phyloP scores from a whole-genome alignment of 2,888 invertebrate genomes.

The Melinaea marsaeus region DNA sequence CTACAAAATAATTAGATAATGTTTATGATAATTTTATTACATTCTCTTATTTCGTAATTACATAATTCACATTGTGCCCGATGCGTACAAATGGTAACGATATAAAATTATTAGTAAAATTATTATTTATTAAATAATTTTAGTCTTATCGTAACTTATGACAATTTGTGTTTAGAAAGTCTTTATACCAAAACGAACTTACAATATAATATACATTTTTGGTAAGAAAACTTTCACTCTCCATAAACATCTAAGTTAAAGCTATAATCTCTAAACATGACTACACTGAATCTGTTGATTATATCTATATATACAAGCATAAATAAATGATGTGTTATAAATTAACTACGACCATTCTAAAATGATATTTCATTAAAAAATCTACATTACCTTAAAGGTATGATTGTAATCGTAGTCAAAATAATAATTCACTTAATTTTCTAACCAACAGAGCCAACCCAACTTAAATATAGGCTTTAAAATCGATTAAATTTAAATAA shows the following conservation, averaged over 20 bases:
- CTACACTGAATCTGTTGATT: constrained; percentile 62
- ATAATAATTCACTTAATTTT: constrained; percentile 24
- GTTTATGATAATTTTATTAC: constrained; percentile 68
- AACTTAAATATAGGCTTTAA: constrained; percentile 30
- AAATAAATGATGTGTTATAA: constrained; percentile 23
- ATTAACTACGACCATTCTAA: constrained; percentile 22
- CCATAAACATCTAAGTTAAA: constrained; percentile 66
- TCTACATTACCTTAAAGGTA: not conserved
- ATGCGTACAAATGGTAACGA: constrained; percentile 64
- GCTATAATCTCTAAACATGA: constrained; percentile 72
- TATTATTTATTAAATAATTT: constrained; percentile 60
- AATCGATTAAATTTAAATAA: constrained; percentile 20
- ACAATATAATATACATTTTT: constrained; percentile 72
- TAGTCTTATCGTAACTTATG: constrained; percentile 55
- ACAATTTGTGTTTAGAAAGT: constrained; percentile 70
- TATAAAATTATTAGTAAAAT: constrained; percentile 49
- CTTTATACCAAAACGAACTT: constrained; percentile 69
- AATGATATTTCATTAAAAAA: not conserved
- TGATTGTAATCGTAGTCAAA: constrained; percentile 25
- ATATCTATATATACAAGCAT: constrained; percentile 49
- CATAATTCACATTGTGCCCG: constrained; percentile 53
- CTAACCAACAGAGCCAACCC: constrained; percentile 33
- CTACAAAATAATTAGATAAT: constrained; percentile 39
- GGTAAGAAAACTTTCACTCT: constrained; percentile 70
- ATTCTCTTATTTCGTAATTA: constrained; percentile 59